These are phyloP conservation scores for Leptinotarsa defecta DNA, from an alignment of 1,140 invertebrate species.

Conservation along the genomic window DNA sequence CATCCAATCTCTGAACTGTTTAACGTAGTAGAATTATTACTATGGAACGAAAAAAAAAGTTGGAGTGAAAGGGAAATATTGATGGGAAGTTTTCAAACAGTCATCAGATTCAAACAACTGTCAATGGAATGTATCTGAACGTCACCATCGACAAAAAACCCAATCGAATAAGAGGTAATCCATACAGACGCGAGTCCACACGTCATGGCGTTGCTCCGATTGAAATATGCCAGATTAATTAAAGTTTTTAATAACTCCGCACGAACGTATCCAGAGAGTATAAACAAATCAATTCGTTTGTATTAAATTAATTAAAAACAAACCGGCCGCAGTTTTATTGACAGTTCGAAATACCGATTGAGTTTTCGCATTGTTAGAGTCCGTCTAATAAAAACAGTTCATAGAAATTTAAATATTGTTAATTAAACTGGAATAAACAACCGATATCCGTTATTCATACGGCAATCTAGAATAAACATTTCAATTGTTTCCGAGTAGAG, in stretches of 20 bases:
- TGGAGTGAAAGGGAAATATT: too few relatives aligned
- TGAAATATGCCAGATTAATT: constrained; percentile 30
- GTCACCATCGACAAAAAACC: too few relatives aligned
- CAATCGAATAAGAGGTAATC: not conserved
- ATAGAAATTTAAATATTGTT: constrained; percentile 33
- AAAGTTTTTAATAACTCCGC: constrained; percentile 32
- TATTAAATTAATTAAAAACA: constrained; percentile 38
- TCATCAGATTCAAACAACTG: too few relatives aligned
- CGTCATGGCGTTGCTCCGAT: constrained; percentile 22
- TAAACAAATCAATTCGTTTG: constrained; percentile 39
- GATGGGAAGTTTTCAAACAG: too few relatives aligned
- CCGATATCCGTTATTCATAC: not conserved
- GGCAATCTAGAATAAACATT: not conserved
- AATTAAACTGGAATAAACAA: constrained; percentile 17
- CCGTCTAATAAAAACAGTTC: constrained; percentile 31
- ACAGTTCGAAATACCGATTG: constrained; percentile 29
- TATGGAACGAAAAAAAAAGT: too few relatives aligned
- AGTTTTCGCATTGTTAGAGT: constrained; percentile 29
- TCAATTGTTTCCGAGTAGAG: not conserved
- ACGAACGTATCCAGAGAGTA: constrained; percentile 26
- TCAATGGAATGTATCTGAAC: too few relatives aligned
- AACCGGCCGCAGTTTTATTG: constrained; percentile 32
- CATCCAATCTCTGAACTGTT: too few relatives aligned
- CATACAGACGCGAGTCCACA: constrained; percentile 5
- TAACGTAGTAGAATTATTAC: too few relatives aligned